Percentiles rank a stretch among this genome's conserved stretches.
Conservation (phyloP, 2,113 vertebrate species). For the Equus quagga region DNA sequence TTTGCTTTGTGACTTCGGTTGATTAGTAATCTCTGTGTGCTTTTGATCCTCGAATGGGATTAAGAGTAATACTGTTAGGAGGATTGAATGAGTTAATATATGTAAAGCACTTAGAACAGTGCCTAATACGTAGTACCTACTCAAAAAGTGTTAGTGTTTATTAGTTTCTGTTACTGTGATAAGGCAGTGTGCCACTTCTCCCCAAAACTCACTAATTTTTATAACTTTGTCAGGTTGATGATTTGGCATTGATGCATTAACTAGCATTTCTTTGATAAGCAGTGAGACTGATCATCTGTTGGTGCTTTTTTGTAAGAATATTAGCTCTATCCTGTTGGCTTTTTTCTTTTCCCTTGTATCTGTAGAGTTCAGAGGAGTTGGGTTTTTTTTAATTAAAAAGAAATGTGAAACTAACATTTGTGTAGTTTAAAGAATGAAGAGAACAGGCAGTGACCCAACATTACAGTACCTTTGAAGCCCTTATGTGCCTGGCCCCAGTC, state of each 20-base stretch:
- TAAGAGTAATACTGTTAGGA: background rate
- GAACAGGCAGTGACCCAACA: background rate
- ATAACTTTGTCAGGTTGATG: background rate
- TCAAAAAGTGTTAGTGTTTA: background rate
- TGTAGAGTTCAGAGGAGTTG: background rate
- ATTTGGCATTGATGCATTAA: background rate
- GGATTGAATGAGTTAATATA: background rate
- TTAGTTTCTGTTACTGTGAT: background rate
- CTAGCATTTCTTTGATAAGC: background rate
- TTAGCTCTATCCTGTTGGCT: background rate
- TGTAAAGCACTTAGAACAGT: background rate
- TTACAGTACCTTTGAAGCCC: background rate
- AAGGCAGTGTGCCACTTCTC: background rate
- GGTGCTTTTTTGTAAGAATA: background rate
- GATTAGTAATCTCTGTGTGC: background rate
- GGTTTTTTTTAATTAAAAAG: background rate
- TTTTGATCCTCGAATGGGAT: background rate
- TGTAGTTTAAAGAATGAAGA: background rate
- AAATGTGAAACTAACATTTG: background rate
- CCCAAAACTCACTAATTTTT: background rate
- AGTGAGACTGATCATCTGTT: background rate
- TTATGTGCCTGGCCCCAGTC: background rate
- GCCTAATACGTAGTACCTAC: background rate
- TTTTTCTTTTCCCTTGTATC: background rate
- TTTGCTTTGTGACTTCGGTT: slow-evolving; percentile 6